Base-by-base conservation (phyloP, 2,797 vertebrate species). In the Yasuhikotakia modesta region DNA sequence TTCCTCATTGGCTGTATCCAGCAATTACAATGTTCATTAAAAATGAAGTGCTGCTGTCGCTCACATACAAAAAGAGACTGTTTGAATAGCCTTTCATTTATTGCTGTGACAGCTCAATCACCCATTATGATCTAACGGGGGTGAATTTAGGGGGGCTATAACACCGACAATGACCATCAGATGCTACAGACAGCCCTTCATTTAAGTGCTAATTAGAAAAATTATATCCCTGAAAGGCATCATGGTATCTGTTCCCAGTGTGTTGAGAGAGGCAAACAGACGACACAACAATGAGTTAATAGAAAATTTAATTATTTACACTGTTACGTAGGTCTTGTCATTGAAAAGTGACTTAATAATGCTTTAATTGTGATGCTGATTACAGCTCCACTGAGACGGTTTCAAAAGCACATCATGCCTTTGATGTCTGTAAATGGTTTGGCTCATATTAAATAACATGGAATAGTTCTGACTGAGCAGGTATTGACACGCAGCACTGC, bases 121-220 rank as follows among this genome's bases (percentile, higher is more conserved):
- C n/a, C 32, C 55, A 45, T 78, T 52, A 21, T 55, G 64, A 67
- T 81, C 69, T 32, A 53, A 55, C 46, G 14, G 61, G 63, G 48
- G 45, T 63, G 14, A 45, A 22, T 35, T 5, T 22, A 19, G n/a
- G 74, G 63, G 27, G 24, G 65, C 61, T 76, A 66, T 43, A 66
- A 39, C 27, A 2, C 45, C 6, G 43, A 73, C 75, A 78, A 81
- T 69, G 63, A 63, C 19, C 32, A 21, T 79, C 70, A 68, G 63
- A 66, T 30, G 24, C n/a, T 57, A 43, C 45, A 67, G 48, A 55
- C 45, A 27, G 70, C 80, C 57, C 35, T 69, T 78, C 75, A 55
- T 78, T 78, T 46, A 53, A 81, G 75, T 73, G 57, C 80, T 81
- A 81, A 81, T 78, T 81, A 78, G 80, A 81, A 81, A 78, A 81